Evolutionary conservation across 2,113 vertebrate genomes (phyloP).

Genomic region (Aleadryas rufinucha): DNA sequence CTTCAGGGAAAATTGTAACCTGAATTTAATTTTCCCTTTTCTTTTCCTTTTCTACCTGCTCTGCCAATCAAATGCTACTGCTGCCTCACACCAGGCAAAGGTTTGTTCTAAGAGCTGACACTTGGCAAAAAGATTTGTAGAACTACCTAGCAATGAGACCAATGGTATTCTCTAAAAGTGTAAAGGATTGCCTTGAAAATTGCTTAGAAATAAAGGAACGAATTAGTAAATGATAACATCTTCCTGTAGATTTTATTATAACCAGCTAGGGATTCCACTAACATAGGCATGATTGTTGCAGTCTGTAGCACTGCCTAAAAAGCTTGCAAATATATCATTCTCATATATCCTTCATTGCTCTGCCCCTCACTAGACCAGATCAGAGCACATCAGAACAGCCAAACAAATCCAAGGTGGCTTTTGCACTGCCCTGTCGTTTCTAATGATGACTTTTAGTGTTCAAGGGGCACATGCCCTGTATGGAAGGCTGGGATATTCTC

Average conservation of each 20-base stretch:
- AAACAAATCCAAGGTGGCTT: background rate
- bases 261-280: background rate
- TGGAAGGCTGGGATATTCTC: background rate
- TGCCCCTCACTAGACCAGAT: background rate
- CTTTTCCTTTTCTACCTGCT: background rate
- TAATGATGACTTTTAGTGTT: background rate
- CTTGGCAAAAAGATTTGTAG: background rate
- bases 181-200: background rate
- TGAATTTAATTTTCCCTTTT: background rate
- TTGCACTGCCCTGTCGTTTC: background rate
- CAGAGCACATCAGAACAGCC: background rate
- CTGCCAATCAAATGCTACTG: background rate
- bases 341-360: background rate
- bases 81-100: background rate
- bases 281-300: background rate
- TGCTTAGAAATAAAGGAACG: background rate
- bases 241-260: background rate
- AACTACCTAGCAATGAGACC: background rate
- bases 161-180: background rate
- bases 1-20: background rate
- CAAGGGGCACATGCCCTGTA: rapidly evolving
- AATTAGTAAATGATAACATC: background rate
- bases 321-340: background rate
- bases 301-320: background rate
- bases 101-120: background rate